Percentiles rank a stretch among this genome's conserved stretches.
Evolutionary conservation across 2,888 invertebrate species (phyloP).

Genomic region (Orthosia incerta): DNA sequence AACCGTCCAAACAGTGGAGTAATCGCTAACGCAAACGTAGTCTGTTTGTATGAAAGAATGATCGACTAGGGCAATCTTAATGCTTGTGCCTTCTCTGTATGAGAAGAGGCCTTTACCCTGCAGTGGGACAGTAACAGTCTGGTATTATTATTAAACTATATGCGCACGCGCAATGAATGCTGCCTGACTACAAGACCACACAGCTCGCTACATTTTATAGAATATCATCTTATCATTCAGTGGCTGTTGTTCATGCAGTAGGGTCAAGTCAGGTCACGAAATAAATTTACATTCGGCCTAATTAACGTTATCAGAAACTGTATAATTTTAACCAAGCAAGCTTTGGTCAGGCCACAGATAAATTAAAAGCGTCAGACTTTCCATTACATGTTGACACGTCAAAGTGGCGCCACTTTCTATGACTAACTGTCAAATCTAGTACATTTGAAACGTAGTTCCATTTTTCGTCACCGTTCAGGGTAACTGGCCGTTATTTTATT

Average conservation of each 20-base stretch:
- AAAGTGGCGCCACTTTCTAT: constrained; percentile 31
- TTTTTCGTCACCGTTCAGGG: constrained; percentile 3
- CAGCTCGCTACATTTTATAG: background rate
- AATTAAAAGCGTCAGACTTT: background rate
- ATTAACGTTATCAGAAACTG: constrained; percentile 44
- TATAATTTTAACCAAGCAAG: constrained; percentile 5
- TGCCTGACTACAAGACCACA: constrained; percentile 11
- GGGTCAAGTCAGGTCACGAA: constrained; percentile 45
- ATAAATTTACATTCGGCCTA: constrained; percentile 42
- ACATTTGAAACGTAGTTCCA: constrained; percentile 12
- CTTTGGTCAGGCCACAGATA: no score
- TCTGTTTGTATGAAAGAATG: no score
- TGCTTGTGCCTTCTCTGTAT: no score
- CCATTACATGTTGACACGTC: background rate
- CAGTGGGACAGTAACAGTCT: no score
- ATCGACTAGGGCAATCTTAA: no score
- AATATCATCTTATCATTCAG: constrained; percentile 21
- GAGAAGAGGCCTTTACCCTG: no score
- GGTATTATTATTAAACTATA: background rate
- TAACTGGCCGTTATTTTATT: background rate
- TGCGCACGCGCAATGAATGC: background rate
- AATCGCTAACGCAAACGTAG: no score
- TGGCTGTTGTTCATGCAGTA: constrained; percentile 28
- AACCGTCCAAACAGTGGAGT: no score
- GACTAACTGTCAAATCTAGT: background rate